Conservation (phyloP, 2,113 vertebrate genomes). For the Genyomyrus donnyi region DNA sequence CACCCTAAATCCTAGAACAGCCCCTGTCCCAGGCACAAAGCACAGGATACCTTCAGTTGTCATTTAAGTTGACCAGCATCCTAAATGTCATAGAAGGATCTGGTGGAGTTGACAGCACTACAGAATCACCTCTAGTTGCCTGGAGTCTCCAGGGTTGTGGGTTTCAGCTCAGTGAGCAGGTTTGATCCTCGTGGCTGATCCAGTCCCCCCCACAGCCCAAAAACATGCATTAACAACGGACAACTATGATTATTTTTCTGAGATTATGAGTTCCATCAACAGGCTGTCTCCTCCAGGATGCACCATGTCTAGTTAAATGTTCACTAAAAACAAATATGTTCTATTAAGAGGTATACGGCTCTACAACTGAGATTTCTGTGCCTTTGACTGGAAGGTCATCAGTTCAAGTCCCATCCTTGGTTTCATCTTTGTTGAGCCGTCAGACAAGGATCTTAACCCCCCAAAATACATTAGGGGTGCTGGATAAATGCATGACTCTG, state of each 20-base stretch:
- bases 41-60: background rate
- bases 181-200: background rate
- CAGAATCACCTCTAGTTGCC: background rate
- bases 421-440: background rate
- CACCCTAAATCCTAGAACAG: background rate
- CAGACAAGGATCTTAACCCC: background rate
- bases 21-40: background rate
- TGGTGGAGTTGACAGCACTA: background rate
- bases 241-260: background rate
- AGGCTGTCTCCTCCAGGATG: background rate
- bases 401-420: background rate
- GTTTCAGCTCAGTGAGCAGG: background rate
- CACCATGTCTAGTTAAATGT: background rate
- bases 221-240: background rate
- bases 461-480: background rate
- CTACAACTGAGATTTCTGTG: background rate
- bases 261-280: background rate
- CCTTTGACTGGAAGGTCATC: background rate
- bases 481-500: background rate
- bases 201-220: background rate
- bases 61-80: background rate
- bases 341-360: background rate
- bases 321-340: background rate
- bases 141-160: background rate
- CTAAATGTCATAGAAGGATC: background rate